These are phyloP conservation scores for Corella eumyota DNA, from an alignment of 23 tunicate species.

Conservation along the genomic window DNA sequence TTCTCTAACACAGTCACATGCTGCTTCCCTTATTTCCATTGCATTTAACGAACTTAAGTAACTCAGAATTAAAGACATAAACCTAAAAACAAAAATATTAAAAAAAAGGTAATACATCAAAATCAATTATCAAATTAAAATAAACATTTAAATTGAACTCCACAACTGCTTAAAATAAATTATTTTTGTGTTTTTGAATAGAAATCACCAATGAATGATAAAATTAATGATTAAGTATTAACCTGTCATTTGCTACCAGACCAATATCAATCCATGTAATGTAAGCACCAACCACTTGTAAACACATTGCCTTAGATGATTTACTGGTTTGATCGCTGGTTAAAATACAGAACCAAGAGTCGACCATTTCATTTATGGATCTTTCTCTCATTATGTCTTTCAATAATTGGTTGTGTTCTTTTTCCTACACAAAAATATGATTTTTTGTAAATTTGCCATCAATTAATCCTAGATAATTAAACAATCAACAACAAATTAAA, in stretches of 20 bases:
- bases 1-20: conserved; percentile 80
- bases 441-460: neutral
- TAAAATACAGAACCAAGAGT: conserved; percentile 60
- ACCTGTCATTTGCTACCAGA: conserved; percentile 81
- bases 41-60: conserved; percentile 8
- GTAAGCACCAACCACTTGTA: conserved; percentile 77
- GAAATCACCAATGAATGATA: no score
- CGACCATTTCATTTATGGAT: conserved; percentile 63
- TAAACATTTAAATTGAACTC: neutral
- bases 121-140: neutral
- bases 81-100: conserved; percentile 17
- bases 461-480: no score
- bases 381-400: conserved; percentile 90
- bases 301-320: conserved; percentile 20
- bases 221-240: no score
- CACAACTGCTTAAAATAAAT: no score
- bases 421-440: conserved; percentile 16
- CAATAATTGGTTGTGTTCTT: conserved; percentile 39
- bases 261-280: conserved; percentile 91
- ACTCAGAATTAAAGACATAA: conserved; percentile 27
- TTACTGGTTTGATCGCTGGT: neutral
- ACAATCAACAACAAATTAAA: no score
- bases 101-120: neutral
- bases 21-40: conserved; percentile 47
- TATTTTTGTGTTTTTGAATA: no score